Conservation (phyloP, 2,113 vertebrate species). For the Heteronetta atricapilla region DNA sequence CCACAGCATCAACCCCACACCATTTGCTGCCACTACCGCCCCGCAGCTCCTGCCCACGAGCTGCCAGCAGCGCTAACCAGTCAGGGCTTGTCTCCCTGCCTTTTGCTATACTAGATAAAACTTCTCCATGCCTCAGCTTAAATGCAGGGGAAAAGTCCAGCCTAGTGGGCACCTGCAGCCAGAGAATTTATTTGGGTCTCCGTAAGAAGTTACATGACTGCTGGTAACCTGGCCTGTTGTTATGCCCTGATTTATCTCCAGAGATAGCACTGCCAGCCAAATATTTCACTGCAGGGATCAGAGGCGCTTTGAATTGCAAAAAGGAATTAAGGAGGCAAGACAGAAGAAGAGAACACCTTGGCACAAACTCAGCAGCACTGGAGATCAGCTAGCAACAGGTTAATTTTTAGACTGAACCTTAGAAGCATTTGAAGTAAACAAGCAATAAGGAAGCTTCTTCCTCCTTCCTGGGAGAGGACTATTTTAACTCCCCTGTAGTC, state of each 20-base stretch:
- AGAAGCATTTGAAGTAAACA: background rate
- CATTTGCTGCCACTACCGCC: background rate
- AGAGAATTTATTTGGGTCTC: background rate
- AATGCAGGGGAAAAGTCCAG: background rate
- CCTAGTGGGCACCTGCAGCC: background rate
- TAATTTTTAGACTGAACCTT: conserved; percentile 50
- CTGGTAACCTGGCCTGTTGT: background rate
- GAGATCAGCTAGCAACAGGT: background rate
- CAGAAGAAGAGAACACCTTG: background rate
- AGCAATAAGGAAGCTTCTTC: background rate
- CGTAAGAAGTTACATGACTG: background rate
- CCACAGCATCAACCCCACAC: background rate
- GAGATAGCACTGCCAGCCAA: background rate
- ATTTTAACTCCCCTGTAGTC: background rate
- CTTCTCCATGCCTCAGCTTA: background rate
- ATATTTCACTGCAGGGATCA: background rate
- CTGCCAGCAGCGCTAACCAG: background rate
- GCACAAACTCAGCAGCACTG: background rate
- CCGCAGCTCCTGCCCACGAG: background rate
- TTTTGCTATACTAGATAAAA: background rate
- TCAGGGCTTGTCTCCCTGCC: background rate
- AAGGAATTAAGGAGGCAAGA: background rate
- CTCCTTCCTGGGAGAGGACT: background rate
- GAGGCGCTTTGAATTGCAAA: background rate
- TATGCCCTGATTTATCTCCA: background rate